These are phyloP conservation scores for Enoplolaimus lenunculus DNA, from an alignment of 2,888 invertebrate species.

Conservation along the genomic window DNA sequence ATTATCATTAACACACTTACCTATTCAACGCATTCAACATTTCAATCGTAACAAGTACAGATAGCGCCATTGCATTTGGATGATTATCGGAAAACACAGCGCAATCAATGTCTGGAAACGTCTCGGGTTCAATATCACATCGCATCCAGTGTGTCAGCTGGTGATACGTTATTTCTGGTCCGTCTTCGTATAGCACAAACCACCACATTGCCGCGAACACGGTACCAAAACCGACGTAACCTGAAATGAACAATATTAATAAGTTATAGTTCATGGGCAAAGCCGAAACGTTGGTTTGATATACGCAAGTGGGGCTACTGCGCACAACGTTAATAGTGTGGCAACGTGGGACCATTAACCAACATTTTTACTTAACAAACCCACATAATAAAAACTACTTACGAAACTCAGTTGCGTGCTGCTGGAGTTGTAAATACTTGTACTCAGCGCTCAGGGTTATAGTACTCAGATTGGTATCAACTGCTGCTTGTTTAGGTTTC, in stretches of 20 bases:
- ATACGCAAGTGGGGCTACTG: no score
- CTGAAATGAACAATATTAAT: constrained; percentile 50
- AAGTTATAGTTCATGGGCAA: not conserved
- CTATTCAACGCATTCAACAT: constrained; percentile 99
- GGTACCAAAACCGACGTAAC: constrained; percentile 91
- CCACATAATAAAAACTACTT: no score
- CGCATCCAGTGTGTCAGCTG: constrained; percentile 93
- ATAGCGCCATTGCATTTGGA: constrained; percentile 99
- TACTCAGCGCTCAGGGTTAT: no score
- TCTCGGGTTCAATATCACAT: constrained; percentile 72
- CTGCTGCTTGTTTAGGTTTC: no score
- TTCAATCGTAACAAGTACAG: constrained; percentile 98
- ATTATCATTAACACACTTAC: no score
- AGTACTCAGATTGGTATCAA: no score
- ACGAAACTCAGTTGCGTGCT: no score
- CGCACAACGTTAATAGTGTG: no score
- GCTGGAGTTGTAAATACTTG: no score
- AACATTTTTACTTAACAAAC: no score
- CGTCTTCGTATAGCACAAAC: constrained; percentile 86
- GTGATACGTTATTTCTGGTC: constrained; percentile 88
- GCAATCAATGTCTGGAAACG: constrained; percentile 93
- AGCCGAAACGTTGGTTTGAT: no score
- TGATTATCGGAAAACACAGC: constrained; percentile 93
- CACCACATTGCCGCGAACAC: constrained; percentile 99
- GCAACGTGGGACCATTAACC: no score